Base-by-base conservation (phyloP, 1,140 invertebrate genomes). In the Drosophila saltans region DNA sequence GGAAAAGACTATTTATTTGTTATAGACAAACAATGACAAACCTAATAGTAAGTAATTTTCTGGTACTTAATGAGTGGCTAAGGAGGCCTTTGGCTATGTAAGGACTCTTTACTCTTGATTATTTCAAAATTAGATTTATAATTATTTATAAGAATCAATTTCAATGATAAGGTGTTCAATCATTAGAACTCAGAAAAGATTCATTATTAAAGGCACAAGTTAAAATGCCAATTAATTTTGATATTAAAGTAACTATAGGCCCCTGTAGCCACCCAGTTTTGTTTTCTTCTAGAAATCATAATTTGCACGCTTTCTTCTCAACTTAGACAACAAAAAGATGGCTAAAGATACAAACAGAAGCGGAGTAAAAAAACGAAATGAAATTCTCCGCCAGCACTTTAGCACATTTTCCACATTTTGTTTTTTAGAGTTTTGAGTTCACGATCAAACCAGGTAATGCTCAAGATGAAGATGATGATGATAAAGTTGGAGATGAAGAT, bases 241-340 rank as follows among this genome's bases (percentile, higher is more conserved):
- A 26, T 52, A 26, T 10, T 52, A 1, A 52, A 26, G 45, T 26
- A 52, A 52, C 21, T 52, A 26, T 10, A 52, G 26, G 45, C 45
- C 45, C 24, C 21, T 52, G 2, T 26, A 56, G 74, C 67, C 70
- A 75, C 71, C 64, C 56, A 65, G 48, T 76, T 76, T 36, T 36
- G 1, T 36, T 7, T 36, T 36, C 33, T 5, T 58, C 65, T 69
- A 71, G 60, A 74, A 74, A 73, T 24, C 67, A 72, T 72, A 81
- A 86, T 86, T 86, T 86, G 83, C 82, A 86, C 82, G 82, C 82
- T 86, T 86, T 86, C 82, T 86, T 86, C 82, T 88, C 72, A 63
- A 82, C 63, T 67, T 69, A 60, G 71, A 30, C 58, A 58, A 30
- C 56, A 41, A 41, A 61, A 61, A 61, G 45, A 52, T 52, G 45